A percentile compares a stretch with the other conserved stretches of the same genome.
Conservation (phyloP, 2,113 vertebrate species). For the Coracopsis vasa region DNA sequence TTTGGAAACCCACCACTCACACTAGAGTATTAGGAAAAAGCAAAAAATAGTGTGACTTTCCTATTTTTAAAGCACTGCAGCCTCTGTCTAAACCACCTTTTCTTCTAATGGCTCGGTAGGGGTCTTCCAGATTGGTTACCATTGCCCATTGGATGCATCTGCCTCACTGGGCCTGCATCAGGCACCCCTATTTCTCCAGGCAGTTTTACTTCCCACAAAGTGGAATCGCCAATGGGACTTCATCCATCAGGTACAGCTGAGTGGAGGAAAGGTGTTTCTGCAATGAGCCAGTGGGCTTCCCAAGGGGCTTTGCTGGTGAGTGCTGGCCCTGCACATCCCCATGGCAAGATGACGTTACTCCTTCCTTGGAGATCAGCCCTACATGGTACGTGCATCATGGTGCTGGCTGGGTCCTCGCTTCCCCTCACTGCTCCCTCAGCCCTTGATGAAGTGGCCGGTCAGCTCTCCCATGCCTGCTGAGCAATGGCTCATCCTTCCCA, state of each 20-base stretch:
- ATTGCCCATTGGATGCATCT: neutral
- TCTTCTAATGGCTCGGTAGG: neutral
- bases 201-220: neutral
- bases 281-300: neutral
- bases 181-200: fast-evolving
- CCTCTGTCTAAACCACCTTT: neutral
- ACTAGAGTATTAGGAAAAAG: neutral
- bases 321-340: neutral
- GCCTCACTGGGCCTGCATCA: neutral
- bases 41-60: neutral
- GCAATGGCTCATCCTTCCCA: neutral
- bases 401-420: neutral
- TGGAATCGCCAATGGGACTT: neutral
- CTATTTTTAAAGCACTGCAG: neutral
- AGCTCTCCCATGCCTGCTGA: neutral
- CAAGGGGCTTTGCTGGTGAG: neutral
- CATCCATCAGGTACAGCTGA: neutral
- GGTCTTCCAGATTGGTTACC: neutral
- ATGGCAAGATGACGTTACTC: neutral
- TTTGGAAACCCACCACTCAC: neutral
- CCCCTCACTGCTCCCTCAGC: neutral
- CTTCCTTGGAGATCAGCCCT: neutral
- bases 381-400: neutral
- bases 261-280: neutral
- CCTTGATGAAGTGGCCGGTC: neutral